Base-by-base conservation (phyloP, 92 coral and sea anemone species). In the Zoanthus sociatus region DNA sequence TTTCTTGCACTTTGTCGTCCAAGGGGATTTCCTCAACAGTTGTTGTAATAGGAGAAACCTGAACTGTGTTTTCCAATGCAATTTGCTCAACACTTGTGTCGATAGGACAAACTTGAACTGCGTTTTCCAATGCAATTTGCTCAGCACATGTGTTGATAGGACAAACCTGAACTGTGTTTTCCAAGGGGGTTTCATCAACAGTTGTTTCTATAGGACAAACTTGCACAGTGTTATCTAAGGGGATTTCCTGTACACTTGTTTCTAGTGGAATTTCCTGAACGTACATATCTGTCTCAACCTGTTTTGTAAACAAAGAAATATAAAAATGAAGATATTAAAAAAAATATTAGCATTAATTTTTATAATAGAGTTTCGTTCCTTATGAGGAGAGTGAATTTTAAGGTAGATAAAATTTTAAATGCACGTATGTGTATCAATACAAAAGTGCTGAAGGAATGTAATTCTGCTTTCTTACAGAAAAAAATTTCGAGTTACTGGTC, bases 1-100 rank as follows among this genome's bases (percentile, higher is more conserved):
- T 48, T 9, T 51, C 79, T 60, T 79, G 31, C 7, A 20, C 72
- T 20, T 17, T 79, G n/a, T 79, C 21, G 9, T 63, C 55, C 55
- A 63, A 20, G 15, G 84, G 73, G 3, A 66, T 42, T 61, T 63
- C 84, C 18, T 44, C 54, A 1, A 79, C 71, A 45, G 55, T 61
- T 44, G 73, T 37, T 9, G n/a, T 58, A 16, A 61, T 30, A 79
- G 84, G 84, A 17, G n/a, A 44, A 12, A 56, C 84, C 7, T 63
- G 74, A 18, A 79, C 73, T 16, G 60, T 7, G 14, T 58, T 58
- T 78, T 79, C 61, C 64, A 76, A 18, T 1, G 79, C 64, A 0
- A 76, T 48, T 55, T 76, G 64, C 17, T 76, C 63, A 1, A 76
- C 64, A n/a, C 44, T 76, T 69, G 74, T 8, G 20, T 16, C 20